Evolutionary conservation across 2,888 invertebrate species (phyloP), one percentile per base, ranked within the genome.

Genomic region (Euplexia lucipara): DNA sequence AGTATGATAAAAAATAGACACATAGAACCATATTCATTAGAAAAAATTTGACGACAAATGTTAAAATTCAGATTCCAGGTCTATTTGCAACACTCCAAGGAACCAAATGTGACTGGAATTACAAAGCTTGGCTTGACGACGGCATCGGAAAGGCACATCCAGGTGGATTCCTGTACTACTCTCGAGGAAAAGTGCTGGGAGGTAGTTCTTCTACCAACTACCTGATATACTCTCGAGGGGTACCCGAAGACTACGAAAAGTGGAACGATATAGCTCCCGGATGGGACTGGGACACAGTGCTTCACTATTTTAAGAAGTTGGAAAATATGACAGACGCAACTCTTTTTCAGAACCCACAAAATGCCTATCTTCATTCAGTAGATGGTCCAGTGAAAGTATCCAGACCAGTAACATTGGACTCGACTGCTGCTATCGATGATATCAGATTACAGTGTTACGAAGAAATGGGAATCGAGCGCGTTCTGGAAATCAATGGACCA

Each of bases 181-280:
- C 79, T 32, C 79, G 88, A 16, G 91, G 91, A 0, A 91, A 91
- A 79, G 80, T 90, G 48, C 86, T 91, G 0, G 91, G 91, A 14
- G 91, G 91, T 2, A 74, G 75, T 51, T 91, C 91, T 5, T 83
- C 90, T n/a, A 81, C 74, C 34, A 91, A 91, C 76, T 91, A 84
- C 58, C 77, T 86, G 22, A 82, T 91, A 4, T 89, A 91, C 63
- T 75, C 84, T 3, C 82, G 91, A 65, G 91, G 91, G 22, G 86
- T 86, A 3, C 86, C 88, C 0, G 75, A 82, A 41, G 91, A 91
- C 68, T 91, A 88, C 53, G 83, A 90, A 14, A 78, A 83, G 2
- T 91, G 91, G 91, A 80, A 65, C 20, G 44, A 70, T 48, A 62
- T 79, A 53, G 87, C 88, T 14, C 86, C 87, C 7, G 91, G 91